phyloP scores from a whole-genome alignment of 2,113 vertebrate genomes.

The Poeciliopsis occidentalis region DNA sequence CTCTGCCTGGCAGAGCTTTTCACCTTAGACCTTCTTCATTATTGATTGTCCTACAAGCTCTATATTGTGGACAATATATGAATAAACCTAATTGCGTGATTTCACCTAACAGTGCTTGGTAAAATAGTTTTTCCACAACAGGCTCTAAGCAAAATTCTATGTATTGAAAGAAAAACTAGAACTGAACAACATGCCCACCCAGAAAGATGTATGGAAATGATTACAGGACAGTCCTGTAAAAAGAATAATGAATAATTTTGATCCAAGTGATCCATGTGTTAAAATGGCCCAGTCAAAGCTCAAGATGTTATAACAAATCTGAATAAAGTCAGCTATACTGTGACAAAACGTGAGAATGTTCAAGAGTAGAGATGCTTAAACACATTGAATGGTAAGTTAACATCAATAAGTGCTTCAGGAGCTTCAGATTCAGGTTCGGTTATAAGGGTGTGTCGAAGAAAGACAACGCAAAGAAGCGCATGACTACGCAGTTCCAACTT shows the following conservation, averaged over 20 bases:
- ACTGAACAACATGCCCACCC: background rate
- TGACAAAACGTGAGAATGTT: background rate
- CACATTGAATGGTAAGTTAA: background rate
- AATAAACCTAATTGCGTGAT: no score
- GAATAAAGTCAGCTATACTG: background rate
- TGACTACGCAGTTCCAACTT: background rate
- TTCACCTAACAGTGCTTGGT: no score
- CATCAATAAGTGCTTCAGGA: background rate
- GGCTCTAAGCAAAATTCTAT: background rate
- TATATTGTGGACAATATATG: no score
- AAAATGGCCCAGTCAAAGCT: background rate
- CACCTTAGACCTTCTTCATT: no score
- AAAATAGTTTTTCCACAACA: no score
- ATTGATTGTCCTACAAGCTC: no score
- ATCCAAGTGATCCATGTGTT: background rate
- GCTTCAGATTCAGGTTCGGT: background rate
- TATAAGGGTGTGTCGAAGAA: slow-evolving; percentile 1
- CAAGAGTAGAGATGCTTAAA: background rate
- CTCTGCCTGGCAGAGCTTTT: no score
- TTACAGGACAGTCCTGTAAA: no score
- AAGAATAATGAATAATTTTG: background rate
- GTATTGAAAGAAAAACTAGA: background rate
- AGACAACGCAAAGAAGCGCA: background rate
- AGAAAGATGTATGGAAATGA: background rate
- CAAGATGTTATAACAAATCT: background rate